Percentiles rank a stretch among this genome's conserved stretches.
phyloP scores from a whole-genome alignment of 2,888 invertebrate species.

The Embidobia sp. region DNA sequence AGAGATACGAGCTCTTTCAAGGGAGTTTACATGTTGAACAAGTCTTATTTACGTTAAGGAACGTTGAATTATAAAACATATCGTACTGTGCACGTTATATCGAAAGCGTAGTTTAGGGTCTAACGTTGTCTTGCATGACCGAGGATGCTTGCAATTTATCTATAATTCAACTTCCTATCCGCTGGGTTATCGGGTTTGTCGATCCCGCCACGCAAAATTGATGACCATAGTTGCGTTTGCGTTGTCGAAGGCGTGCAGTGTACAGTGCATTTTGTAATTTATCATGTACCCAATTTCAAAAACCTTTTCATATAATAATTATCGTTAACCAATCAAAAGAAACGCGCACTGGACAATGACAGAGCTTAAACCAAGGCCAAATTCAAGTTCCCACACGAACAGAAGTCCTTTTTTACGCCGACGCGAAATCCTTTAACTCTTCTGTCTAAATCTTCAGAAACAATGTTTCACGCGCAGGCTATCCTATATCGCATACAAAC shows the following conservation, averaged over 20 bases:
- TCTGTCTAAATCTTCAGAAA: slow-evolving; percentile 8
- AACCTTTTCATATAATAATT: slow-evolving; percentile 11
- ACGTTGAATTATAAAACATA: slow-evolving; percentile 48
- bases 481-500: too few species aligned
- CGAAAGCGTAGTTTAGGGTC: slow-evolving; percentile 9
- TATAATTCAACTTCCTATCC: slow-evolving; percentile 20
- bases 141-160: slow-evolving; percentile 11
- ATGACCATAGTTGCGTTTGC: slow-evolving; percentile 3
- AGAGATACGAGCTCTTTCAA: background rate
- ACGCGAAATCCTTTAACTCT: background rate
- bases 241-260: slow-evolving; percentile 22
- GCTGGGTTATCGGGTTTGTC: slow-evolving; percentile 3
- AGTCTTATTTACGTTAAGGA: background rate
- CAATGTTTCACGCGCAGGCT: too few species aligned
- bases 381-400: slow-evolving; percentile 5
- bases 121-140: background rate
- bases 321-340: too few species aligned
- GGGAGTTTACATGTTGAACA: background rate
- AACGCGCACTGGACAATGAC: background rate
- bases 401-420: too few species aligned
- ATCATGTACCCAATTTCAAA: slow-evolving; percentile 16
- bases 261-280: slow-evolving; percentile 26
- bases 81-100: slow-evolving; percentile 18
- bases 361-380: slow-evolving; percentile 7
- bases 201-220: slow-evolving; percentile 5